Conservation (phyloP, 2,113 vertebrate species). For the Dasypus novemcinctus region DNA sequence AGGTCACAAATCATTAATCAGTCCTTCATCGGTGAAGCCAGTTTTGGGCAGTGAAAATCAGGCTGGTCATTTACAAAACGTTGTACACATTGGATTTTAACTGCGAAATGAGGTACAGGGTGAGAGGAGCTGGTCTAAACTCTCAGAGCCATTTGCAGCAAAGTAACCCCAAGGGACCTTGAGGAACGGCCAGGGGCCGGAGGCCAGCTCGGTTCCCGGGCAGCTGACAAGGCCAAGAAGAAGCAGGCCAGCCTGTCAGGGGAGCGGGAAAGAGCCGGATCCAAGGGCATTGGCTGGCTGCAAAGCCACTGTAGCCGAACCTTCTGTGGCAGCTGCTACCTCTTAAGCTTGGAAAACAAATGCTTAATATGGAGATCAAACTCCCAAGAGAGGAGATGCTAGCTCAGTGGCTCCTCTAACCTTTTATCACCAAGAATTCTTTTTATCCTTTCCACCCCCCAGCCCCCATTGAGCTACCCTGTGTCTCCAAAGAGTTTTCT, state of each 20-base stretch:
- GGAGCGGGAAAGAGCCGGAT: not conserved
- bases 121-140: not conserved
- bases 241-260: not conserved
- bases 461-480: too few relatives aligned
- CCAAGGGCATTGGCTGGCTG: not conserved
- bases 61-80: not conserved
- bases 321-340: not conserved
- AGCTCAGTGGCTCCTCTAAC: not conserved
- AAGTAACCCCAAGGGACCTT: not conserved
- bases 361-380: not conserved
- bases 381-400: not conserved
- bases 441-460: not conserved
- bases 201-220: too few relatives aligned
- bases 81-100: not conserved
- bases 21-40: not conserved
- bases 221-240: not conserved
- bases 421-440: not conserved
- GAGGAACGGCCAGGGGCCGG: not conserved
- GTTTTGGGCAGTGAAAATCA: not conserved
- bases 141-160: not conserved
- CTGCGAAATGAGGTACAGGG: not conserved
- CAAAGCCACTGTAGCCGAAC: not conserved
- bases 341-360: not conserved
- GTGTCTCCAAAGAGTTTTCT: not conserved
- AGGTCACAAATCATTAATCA: not conserved